Conservation (phyloP, 2,888 invertebrate species). For the Apamea epomidion region DNA sequence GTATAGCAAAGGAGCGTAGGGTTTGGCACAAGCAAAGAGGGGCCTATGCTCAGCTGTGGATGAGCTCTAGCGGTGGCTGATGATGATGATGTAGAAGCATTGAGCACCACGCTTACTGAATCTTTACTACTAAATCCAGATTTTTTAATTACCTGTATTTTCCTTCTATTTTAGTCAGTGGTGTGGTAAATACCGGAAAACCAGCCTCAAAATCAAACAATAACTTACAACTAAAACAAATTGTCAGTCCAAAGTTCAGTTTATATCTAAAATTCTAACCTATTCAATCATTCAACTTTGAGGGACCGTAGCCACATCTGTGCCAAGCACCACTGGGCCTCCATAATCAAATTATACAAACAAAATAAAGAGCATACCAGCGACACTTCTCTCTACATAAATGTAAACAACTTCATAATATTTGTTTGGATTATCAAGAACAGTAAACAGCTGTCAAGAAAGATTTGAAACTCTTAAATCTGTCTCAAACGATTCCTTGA, state of each 20-base stretch:
- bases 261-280: constrained; percentile 35
- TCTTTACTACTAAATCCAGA: not conserved
- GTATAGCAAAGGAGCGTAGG: not conserved
- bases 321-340: constrained; percentile 20
- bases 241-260: constrained; percentile 11
- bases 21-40: not conserved
- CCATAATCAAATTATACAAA: constrained; percentile 74
- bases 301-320: constrained; percentile 44
- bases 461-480: constrained; percentile 79
- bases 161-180: not conserved
- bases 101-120: not conserved
- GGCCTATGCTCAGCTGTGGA: not conserved
- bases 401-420: constrained; percentile 81
- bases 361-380: constrained; percentile 66
- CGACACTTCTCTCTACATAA: constrained; percentile 74
- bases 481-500: constrained; percentile 60
- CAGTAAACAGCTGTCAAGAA: constrained; percentile 82
- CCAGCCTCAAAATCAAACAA: not conserved
- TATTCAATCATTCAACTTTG: constrained; percentile 44
- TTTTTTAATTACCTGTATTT: not conserved
- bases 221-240: constrained; percentile 7
- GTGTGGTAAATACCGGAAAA: not conserved
- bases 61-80: not conserved
- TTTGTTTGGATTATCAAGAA: constrained; percentile 82
- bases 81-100: not conserved